Evolutionary conservation across 2,888 invertebrate genomes (phyloP).

Genomic region (Morpho helenor): DNA sequence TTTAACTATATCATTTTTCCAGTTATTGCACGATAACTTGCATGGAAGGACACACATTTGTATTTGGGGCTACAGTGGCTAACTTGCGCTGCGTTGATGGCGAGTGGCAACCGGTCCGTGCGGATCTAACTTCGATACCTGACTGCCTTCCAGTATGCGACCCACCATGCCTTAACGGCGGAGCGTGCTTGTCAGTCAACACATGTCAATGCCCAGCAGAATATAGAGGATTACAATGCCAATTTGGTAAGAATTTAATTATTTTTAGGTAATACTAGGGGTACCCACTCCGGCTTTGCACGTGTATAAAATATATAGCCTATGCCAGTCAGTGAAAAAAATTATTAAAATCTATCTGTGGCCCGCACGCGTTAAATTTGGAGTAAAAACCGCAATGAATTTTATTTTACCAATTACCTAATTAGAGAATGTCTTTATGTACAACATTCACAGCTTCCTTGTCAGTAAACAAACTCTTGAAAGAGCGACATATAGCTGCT

Average conservation of each 20-base stretch:
- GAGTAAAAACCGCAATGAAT: too few species aligned
- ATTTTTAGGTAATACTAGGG: background rate
- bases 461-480: too few species aligned
- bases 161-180: slow-evolving; percentile 89
- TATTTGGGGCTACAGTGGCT: slow-evolving; percentile 83
- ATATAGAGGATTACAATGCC: slow-evolving; percentile 85
- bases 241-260: slow-evolving; percentile 70
- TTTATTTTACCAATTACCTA: too few species aligned
- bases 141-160: slow-evolving; percentile 83
- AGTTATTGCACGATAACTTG: slow-evolving; percentile 85
- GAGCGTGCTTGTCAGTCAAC: slow-evolving; percentile 87
- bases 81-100: slow-evolving; percentile 85
- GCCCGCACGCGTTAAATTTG: too few species aligned
- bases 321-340: too few species aligned
- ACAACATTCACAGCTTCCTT: too few species aligned
- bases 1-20: slow-evolving; percentile 2
- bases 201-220: slow-evolving; percentile 88
- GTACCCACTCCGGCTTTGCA: too few species aligned
- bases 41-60: slow-evolving; percentile 82
- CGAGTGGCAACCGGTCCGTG: slow-evolving; percentile 83
- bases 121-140: slow-evolving; percentile 81
- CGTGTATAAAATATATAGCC: too few species aligned
- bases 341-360: too few species aligned
- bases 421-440: too few species aligned
- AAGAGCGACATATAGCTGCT: too few species aligned